Evolutionary conservation across 2,888 invertebrate genomes (phyloP), one percentile per base, ranked within the genome.

Genomic region (Byasa hedistus): DNA sequence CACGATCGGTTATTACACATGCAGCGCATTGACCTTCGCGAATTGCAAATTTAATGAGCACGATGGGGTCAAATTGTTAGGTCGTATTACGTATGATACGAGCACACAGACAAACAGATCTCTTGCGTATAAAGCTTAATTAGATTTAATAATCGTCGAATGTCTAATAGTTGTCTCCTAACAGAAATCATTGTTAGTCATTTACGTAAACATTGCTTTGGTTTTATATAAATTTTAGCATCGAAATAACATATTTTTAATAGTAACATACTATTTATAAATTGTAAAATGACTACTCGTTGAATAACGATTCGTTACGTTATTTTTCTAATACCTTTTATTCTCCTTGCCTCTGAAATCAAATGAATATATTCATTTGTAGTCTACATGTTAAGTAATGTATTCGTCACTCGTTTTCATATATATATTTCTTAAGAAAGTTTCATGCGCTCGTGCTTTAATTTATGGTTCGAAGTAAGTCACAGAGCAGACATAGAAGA

Each of bases 21-120:
- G 27, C 59, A 22, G 54, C 54, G 24, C 59, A 44, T 54, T 39
- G 59, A 64, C 64, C 64, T 64, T 64, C 64, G 55, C 19, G 51
- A 17, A 59, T 59, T 64, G 44, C 59, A 23, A 24, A 64, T 64
- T 64, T 59, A 59, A 61, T 61, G 54, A 64, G 27, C 27, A 44
- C 39, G 24, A 8, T 17, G 22, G 32, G 59, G 54, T 55, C 64
- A 58, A 59, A 59, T 39, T 39, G 21, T 52, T 64, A 27, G 22
- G 59, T 58, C 58, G 23, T 10, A 39, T 64, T 44, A 17, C 17
- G 17, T n/a, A 64, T 10, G 24, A 10, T 52, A 27, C 27, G 2
- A 48, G 19, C 7, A 27, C 21, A 23, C 22, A 8, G 23, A 58
- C 54, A 58, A 24, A 54, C 17, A 17, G 17, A 59, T 10, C n/a